phyloP scores from a whole-genome alignment of 2,113 vertebrate genomes.

The Macroglossus sobrinus region DNA sequence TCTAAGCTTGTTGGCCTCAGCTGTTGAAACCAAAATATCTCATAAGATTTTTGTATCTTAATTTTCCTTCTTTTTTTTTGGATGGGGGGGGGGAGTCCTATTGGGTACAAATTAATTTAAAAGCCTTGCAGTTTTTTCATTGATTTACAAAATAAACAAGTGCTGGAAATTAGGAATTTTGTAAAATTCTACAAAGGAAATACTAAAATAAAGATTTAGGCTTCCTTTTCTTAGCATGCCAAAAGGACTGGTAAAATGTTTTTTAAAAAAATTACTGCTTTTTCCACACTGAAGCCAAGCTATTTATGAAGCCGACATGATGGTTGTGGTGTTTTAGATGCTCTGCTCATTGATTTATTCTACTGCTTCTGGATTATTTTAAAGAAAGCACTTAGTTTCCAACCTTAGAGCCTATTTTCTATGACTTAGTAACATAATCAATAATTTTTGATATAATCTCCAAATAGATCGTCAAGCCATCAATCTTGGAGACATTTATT shows the following conservation, averaged over 20 bases:
- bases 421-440: conserved; percentile 56
- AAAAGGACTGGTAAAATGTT: conserved; percentile 40
- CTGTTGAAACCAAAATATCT: neutral
- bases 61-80: neutral
- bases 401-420: conserved; percentile 57
- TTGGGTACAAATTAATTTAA: neutral
- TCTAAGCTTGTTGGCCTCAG: neutral
- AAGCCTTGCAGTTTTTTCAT: neutral
- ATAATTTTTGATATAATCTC: conserved; percentile 64
- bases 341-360: conserved; percentile 57
- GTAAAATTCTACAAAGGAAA: conserved; percentile 40
- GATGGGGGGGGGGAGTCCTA: neutral
- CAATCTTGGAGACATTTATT: conserved; percentile 46
- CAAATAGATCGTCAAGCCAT: conserved; percentile 51
- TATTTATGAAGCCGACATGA: conserved; percentile 44
- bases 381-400: conserved; percentile 65
- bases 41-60: neutral
- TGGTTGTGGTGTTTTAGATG: conserved; percentile 22
- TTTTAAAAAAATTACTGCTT: conserved; percentile 30
- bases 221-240: conserved; percentile 45
- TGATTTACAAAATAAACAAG: neutral
- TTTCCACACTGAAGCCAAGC: conserved; percentile 50
- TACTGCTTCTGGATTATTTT: conserved; percentile 50
- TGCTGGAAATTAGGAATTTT: neutral
- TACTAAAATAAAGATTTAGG: conserved; percentile 15